Conservation (phyloP, 2,113 vertebrate genomes). For the Astatotilapia flaviijosephi region DNA sequence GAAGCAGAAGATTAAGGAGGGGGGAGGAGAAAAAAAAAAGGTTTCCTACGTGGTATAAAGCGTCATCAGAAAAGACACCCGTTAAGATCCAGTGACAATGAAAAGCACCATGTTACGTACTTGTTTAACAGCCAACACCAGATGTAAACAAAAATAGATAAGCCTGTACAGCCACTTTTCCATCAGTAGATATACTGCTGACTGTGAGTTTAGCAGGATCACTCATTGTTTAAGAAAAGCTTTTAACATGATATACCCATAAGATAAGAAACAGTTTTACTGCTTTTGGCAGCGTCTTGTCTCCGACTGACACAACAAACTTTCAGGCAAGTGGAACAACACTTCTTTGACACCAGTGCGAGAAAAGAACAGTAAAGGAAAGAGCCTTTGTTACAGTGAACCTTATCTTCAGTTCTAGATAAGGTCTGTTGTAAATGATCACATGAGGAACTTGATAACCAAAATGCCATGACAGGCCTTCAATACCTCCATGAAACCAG, state of each 20-base stretch:
- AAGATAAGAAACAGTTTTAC: neutral
- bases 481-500: conserved; percentile 22
- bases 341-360: neutral
- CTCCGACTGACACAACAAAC: neutral
- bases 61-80: neutral
- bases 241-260: neutral
- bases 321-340: neutral
- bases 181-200: neutral
- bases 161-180: neutral
- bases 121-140: neutral
- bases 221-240: neutral
- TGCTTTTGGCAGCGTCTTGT: neutral
- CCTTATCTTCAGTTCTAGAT: conserved; percentile 20
- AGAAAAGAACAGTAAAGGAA: neutral
- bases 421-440: conserved; percentile 28
- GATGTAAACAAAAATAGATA: neutral
- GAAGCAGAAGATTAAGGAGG: neutral
- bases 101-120: neutral
- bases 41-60: neutral
- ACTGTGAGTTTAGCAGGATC: neutral
- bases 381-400: neutral
- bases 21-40: neutral
- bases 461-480: neutral
- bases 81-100: neutral
- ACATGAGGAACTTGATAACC: neutral